Base-by-base conservation (phyloP, 2,888 invertebrate genomes). In the Marasmarcha lunaedactyla region DNA sequence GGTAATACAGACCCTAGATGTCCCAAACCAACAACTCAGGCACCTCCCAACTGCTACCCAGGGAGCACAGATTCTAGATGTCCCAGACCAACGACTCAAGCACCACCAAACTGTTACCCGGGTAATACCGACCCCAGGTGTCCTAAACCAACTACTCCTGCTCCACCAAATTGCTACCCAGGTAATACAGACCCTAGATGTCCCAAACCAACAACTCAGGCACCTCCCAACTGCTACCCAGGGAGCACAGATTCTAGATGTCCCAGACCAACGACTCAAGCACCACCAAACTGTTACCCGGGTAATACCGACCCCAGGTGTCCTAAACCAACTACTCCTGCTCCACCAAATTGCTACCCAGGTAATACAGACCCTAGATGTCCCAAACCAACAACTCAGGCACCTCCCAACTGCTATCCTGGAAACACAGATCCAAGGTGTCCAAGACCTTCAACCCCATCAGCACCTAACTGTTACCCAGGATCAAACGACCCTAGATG, bases 91-190 rank as follows among this genome's bases (percentile, higher is more conserved):
- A 44, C 33, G 15, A 46, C 47, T 6, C 42, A 46, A 1, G 46
- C 48, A 39, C 47, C 47, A 27, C 55, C 38, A 20, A 51, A 63
- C 55, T 51, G 59, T 40, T 48, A 48, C 42, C 66, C 68, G 10
- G 74, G 74, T 3, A 64, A 67, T 4, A 50, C 33, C 0, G 71
- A 78, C 45, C 62, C 64, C 0, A 45, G 65, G 12, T 68, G 66
- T 38, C 61, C 57, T 1, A 49, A 47, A 37, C 52, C 57, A 2
- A 55, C 60, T 3, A 52, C 55, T 52, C 36, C 50, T 0, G 46
- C 43, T 4, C 49, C 46, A 49, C 46, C 59, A 46, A 46, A 49
- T 45, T 53, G 57, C 41, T 58, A 48, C 46, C 57, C 59, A 10
- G 56, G 54, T 1, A 48, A 47, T 2, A 48, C 40, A 0, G 68